Evolutionary conservation across 1,140 invertebrate genomes (phyloP), one percentile per base, ranked within the genome.

Genomic region (Heliconius melpomene): DNA sequence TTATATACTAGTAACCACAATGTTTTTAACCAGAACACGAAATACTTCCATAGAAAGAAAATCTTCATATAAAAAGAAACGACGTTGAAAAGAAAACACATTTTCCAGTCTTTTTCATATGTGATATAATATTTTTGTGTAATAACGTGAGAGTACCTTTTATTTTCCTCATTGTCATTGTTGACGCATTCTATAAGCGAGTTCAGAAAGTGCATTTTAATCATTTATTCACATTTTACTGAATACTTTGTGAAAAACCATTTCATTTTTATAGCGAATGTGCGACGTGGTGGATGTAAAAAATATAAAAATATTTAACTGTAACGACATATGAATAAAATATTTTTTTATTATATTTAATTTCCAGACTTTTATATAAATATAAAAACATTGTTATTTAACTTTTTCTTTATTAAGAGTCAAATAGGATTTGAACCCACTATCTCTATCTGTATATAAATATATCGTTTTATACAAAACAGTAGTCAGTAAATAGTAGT

Each of bases 91-190:
- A 23, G 54, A 60, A 60, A 60, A 26, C 54, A 60, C 8, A 7
- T 1, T 52, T 52, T 52, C 50, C 50, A 57, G 54, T 20, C 54
- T 57, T 23, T 57, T 57, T n/a, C 20, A 23, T 57, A 23, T 57
- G n/a, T 57, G n/a, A 23, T 57, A 57, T 57, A 23, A 57, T 57
- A 26, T 66, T 26, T 66, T 66, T 66, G 26, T 66, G 60, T 66
- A 66, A 66, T 66, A 66, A 66, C 60, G 60, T 66, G 26, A 66
- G 60, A 66, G 60, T 66, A 66, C 60, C 60, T 66, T 66, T 66
- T 66, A 66, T 66, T 66, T 29, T 66, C 23, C 60, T 66, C 60
- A 66, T 66, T 60, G 54, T 60, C 54, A 60, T 60, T 66, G 60
- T 66, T 29, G 9, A 66, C 60, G 60, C 60, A 66, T 66, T 66